phyloP scores from a whole-genome alignment of 2,113 vertebrate species.

The Ammodytes marinus region DNA sequence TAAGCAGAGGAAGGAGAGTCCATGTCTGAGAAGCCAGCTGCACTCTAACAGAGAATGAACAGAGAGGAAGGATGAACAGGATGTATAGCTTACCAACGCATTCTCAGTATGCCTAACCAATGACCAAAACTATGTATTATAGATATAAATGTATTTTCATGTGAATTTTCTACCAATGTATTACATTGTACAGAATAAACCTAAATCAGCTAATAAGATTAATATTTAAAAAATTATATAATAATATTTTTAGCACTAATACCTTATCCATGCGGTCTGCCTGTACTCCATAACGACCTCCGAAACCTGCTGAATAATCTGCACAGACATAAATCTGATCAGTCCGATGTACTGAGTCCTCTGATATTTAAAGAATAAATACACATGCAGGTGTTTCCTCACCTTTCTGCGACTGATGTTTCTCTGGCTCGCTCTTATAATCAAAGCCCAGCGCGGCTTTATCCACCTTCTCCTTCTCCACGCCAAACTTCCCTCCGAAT shows the following conservation, averaged over 20 bases:
- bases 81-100: too few species aligned
- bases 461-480: conserved; percentile 91
- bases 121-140: too few species aligned
- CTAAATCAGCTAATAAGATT: not conserved
- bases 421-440: conserved; percentile 90
- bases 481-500: conserved; percentile 93
- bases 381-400: not conserved
- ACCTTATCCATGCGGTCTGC: conserved; percentile 94
- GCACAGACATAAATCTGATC: conserved; percentile 20
- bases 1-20: conserved; percentile 88
- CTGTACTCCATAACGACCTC: conserved; percentile 93
- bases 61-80: not conserved
- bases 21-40: conserved; percentile 89
- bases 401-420: conserved; percentile 94
- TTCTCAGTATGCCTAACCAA: too few species aligned
- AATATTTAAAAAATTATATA: not conserved
- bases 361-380: not conserved
- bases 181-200: not conserved
- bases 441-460: conserved; percentile 92
- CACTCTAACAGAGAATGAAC: conserved; percentile 82
- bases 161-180: not conserved
- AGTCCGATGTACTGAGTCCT: not conserved
- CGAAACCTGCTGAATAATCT: conserved; percentile 96
- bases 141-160: too few species aligned
- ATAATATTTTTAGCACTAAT: not conserved